A percentile compares a stretch with the other conserved stretches of the same genome.
These are phyloP conservation scores for Gymnorhina tibicen DNA, from an alignment of 2,113 vertebrate genomes.

Conservation along the genomic window DNA sequence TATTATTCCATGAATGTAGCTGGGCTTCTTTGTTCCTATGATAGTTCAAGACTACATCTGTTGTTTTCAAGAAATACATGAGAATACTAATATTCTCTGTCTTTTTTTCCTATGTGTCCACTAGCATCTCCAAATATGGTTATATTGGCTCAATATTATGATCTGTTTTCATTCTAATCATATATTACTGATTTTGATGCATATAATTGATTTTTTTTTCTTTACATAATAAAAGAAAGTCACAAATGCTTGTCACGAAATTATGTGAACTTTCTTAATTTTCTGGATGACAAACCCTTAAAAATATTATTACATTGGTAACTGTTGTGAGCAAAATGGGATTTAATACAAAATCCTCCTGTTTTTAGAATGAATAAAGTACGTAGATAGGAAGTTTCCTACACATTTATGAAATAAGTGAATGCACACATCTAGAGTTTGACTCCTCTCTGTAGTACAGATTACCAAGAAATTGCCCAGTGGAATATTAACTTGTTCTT, in stretches of 20 bases:
- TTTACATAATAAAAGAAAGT: constrained; percentile 2
- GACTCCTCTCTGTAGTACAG: not conserved
- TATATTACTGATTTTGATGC: not conserved
- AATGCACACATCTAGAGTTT: not conserved
- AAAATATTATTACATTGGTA: not conserved
- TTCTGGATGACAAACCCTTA: not conserved
- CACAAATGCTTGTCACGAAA: not conserved
- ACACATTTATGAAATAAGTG: not conserved
- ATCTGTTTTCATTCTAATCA: not conserved
- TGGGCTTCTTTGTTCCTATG: not conserved
- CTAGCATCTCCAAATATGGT: not conserved
- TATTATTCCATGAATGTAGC: not conserved
- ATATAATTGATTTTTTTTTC: not conserved
- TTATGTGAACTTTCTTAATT: not conserved
- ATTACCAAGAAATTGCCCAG: not conserved
- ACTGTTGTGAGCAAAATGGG: not conserved
- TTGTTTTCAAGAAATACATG: not conserved
- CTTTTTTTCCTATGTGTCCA: not conserved
- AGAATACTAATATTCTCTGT: not conserved
- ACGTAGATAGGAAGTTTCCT: not conserved
- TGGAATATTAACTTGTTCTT: not conserved
- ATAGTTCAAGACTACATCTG: not conserved
- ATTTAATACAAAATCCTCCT: not conserved
- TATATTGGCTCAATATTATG: not conserved
- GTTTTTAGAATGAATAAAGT: not conserved